Evolutionary conservation across 2,888 invertebrate species (phyloP).

Genomic region (Drosophila neonasuta): DNA sequence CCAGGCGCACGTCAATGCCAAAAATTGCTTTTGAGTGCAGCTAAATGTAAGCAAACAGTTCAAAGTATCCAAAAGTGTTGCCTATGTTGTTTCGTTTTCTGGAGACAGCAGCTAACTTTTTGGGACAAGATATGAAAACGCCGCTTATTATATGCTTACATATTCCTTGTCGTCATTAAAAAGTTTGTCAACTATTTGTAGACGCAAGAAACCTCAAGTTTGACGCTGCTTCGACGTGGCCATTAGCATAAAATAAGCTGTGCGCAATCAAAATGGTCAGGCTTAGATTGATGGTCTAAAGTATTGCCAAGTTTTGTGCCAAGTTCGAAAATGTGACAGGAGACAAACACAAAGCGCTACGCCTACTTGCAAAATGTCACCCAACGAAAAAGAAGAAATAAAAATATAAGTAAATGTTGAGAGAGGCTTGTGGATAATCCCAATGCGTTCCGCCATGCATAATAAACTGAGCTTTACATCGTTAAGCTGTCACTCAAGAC

Average conservation of each 20-base stretch:
- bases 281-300: constrained; percentile 32
- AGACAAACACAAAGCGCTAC: constrained; percentile 46
- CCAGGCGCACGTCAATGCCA: constrained; percentile 52
- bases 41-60: constrained; percentile 60
- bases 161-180: neutral
- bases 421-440: constrained; percentile 52
- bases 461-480: constrained; percentile 74
- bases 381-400: constrained; percentile 1
- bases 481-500: constrained; percentile 75
- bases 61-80: constrained; percentile 43
- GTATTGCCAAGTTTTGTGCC: constrained; percentile 35
- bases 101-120: no score
- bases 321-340: constrained; percentile 30
- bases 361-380: constrained; percentile 27
- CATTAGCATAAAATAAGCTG: constrained; percentile 26
- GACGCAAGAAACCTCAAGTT: neutral
- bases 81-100: constrained; percentile 1
- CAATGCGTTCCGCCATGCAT: constrained; percentile 60
- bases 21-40: constrained; percentile 67
- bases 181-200: constrained; percentile 10
- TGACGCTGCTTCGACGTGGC: neutral
- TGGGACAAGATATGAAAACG: no score
- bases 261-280: constrained; percentile 27
- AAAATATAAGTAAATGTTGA: constrained; percentile 23
- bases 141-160: constrained; percentile 1